Evolutionary conservation across 64 coral and sea anemone genomes (phyloP).

Genomic region (Pocillopora damicornis): DNA sequence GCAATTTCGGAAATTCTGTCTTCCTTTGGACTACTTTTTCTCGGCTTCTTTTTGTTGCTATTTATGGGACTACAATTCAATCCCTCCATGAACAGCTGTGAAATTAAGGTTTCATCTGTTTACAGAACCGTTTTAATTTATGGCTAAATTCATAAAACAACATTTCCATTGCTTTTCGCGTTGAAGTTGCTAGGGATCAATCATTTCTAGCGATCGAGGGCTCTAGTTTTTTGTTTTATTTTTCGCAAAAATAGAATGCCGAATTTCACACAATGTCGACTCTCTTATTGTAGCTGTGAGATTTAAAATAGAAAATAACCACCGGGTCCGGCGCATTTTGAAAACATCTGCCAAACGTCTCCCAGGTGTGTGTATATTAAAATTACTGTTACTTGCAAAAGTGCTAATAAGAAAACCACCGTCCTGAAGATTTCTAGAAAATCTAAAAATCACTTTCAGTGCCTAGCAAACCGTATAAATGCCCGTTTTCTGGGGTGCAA

Average conservation of each 20-base stretch:
- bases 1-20: background rate
- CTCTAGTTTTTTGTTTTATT: background rate
- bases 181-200: slow-evolving; percentile 29
- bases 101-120: slow-evolving; percentile 56
- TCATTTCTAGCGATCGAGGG: background rate
- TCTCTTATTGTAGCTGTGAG: slow-evolving; percentile 30
- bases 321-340: slow-evolving; percentile 27
- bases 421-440: background rate
- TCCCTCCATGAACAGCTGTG: slow-evolving; percentile 45
- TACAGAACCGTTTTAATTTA: slow-evolving; percentile 83
- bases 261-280: slow-evolving; percentile 16
- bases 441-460: background rate
- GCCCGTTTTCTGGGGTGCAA: background rate
- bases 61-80: slow-evolving; percentile 9
- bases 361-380: slow-evolving; percentile 67
- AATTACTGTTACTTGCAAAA: slow-evolving; percentile 56
- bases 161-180: slow-evolving; percentile 29
- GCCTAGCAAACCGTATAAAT: background rate
- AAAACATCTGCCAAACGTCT: slow-evolving; percentile 46
- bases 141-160: slow-evolving; percentile 42
- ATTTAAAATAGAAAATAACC: slow-evolving; percentile 50
- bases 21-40: background rate
- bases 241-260: background rate
- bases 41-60: slow-evolving; percentile 22
- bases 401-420: slow-evolving; percentile 26